phyloP scores from a whole-genome alignment of 2,888 invertebrate species.

The Lithophane socia region DNA sequence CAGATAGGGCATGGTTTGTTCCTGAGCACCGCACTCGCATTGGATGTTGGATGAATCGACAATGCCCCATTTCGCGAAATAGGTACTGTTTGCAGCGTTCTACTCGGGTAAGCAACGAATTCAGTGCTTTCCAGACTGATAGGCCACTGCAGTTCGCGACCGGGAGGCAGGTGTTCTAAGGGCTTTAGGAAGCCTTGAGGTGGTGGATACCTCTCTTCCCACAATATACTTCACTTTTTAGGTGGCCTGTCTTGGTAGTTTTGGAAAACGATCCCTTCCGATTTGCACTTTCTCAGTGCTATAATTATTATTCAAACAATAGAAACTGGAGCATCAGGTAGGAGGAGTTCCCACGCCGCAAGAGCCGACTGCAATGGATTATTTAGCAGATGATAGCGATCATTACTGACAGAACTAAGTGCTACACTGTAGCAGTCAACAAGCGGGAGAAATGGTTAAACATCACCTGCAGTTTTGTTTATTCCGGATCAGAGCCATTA shows the following conservation, averaged over 20 bases:
- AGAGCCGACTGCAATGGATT: background rate
- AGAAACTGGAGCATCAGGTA: conserved; percentile 15
- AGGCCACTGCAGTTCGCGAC: no score
- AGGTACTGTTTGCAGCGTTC: no score
- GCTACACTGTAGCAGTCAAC: conserved; percentile 1
- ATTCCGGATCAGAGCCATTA: background rate
- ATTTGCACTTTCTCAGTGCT: background rate
- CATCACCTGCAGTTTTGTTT: background rate
- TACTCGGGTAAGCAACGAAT: no score
- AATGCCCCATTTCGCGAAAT: no score
- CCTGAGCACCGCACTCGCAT: no score
- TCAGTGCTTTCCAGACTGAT: no score
- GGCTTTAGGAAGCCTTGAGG: no score
- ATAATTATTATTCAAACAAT: conserved; percentile 12
- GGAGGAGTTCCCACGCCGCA: conserved; percentile 20
- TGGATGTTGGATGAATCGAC: no score
- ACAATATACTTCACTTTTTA: no score
- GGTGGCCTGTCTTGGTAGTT: background rate
- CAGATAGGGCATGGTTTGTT: no score
- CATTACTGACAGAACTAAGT: conserved; percentile 3
- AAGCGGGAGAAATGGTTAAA: conserved; percentile 13
- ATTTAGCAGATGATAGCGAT: conserved; percentile 23
- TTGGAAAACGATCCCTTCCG: background rate
- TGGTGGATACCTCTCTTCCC: no score
- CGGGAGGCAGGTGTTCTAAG: no score